Evolutionary conservation across 2,113 vertebrate species (phyloP).

Genomic region (Scytalopus superciliaris): DNA sequence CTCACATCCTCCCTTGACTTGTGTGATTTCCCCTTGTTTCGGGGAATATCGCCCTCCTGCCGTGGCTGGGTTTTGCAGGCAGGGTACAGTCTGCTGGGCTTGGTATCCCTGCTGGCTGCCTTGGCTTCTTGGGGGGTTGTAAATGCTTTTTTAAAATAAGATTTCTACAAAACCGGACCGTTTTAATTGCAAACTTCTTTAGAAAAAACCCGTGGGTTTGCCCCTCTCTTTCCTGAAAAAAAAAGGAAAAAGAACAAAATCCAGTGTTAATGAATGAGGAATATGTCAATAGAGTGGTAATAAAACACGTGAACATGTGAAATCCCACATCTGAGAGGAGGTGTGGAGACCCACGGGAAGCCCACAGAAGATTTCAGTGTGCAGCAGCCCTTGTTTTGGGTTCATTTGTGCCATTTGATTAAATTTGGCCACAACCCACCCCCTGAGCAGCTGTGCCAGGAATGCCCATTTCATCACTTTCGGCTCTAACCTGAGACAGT

Average conservation of each 20-base stretch:
- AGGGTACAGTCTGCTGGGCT: rapidly evolving
- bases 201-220: neutral
- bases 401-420: neutral
- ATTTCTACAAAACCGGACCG: neutral
- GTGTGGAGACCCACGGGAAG: neutral
- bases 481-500: conserved; percentile 15
- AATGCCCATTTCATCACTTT: conserved; percentile 1
- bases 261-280: neutral
- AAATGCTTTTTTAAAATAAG: neutral
- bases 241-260: neutral
- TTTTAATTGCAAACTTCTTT: neutral
- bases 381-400: neutral
- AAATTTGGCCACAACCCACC: neutral
- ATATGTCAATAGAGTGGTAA: rapidly evolving
- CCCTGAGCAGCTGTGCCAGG: neutral
- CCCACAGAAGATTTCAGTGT: neutral
- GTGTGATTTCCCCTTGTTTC: neutral
- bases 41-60: neutral
- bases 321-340: neutral
- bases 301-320: rapidly evolving
- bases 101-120: neutral
- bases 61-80: rapidly evolving
- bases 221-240: neutral
- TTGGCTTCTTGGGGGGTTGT: neutral
- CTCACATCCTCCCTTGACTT: neutral